Conservation (phyloP, 2,888 invertebrate genomes). For the Macaria liturata region DNA sequence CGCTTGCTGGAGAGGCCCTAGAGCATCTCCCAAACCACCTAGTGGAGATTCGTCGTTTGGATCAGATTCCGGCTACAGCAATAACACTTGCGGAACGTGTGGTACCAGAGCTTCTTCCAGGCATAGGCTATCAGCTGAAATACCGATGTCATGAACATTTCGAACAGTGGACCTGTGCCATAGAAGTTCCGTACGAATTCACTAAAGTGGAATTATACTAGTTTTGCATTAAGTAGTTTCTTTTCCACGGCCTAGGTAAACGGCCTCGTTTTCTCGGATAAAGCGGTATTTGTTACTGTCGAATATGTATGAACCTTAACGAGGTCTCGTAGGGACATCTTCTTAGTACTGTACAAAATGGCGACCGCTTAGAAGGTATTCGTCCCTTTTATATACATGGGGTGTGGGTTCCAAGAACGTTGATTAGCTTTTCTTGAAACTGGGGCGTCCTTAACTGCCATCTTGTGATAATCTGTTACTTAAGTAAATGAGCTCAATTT, state of each 20-base stretch:
- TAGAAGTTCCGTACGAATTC: slow-evolving; percentile 43
- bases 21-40: slow-evolving; percentile 84
- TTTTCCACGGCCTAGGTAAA: slow-evolving; percentile 66
- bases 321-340: slow-evolving; percentile 60
- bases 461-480: slow-evolving; percentile 35
- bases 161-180: slow-evolving; percentile 50
- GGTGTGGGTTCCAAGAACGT: slow-evolving; percentile 36
- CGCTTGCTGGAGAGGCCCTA: slow-evolving; percentile 82
- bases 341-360: slow-evolving; percentile 68
- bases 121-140: slow-evolving; percentile 76
- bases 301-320: slow-evolving; percentile 50
- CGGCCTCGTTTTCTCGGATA: slow-evolving; percentile 62
- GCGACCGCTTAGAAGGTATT: slow-evolving; percentile 50
- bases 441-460: slow-evolving; percentile 24
- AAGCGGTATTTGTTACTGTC: slow-evolving; percentile 51
- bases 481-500: slow-evolving; percentile 17
- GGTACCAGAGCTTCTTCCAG: slow-evolving; percentile 84
- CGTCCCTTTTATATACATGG: slow-evolving; percentile 40
- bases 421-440: slow-evolving; percentile 36
- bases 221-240: slow-evolving; percentile 66
- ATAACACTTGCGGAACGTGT: slow-evolving; percentile 89
- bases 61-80: slow-evolving; percentile 93
- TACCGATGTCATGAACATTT: slow-evolving; percentile 76
- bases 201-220: slow-evolving; percentile 27
- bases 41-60: slow-evolving; percentile 91